Conservation (phyloP, 2,888 invertebrate species). For the Dolomedes plantarius region DNA sequence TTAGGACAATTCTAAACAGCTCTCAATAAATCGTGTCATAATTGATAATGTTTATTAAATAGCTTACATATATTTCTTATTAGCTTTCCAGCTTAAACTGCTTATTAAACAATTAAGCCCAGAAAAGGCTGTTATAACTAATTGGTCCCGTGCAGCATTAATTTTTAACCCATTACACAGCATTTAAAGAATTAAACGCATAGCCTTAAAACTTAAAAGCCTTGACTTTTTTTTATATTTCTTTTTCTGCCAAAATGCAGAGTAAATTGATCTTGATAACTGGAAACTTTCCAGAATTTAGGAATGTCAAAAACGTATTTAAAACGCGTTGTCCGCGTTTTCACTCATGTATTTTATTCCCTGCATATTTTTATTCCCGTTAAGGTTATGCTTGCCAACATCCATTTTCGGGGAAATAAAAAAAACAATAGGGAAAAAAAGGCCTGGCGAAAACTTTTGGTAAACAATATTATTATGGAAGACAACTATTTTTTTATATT, state of each 20-base stretch:
- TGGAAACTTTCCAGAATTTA: conserved; percentile 55
- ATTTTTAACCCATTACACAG: conserved; percentile 4
- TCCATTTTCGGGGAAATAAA: conserved; percentile 12
- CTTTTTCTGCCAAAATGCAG: conserved; percentile 23
- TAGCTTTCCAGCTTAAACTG: background rate
- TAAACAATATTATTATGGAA: conserved; percentile 58
- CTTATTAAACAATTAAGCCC: background rate
- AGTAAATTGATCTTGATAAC: conserved; percentile 64
- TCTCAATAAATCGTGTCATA: too few relatives aligned
- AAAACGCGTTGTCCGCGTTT: conserved; percentile 64
- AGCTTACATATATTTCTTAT: background rate
- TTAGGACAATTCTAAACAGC: too few relatives aligned
- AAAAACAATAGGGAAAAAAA: conserved; percentile 36
- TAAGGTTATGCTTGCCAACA: conserved; percentile 17
- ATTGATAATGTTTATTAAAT: background rate
- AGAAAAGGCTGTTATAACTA: background rate
- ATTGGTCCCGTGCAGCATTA: conserved; percentile 1
- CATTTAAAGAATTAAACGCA: background rate
- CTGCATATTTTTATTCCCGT: conserved; percentile 17
- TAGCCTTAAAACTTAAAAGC: too few relatives aligned
- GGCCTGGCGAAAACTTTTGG: conserved; percentile 45
- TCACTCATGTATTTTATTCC: conserved; percentile 19
- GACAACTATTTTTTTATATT: conserved; percentile 1
- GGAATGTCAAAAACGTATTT: conserved; percentile 63
- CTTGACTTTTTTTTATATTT: background rate